phyloP scores from a whole-genome alignment of 2,888 invertebrate species.

The Scotopteryx bipunctaria region DNA sequence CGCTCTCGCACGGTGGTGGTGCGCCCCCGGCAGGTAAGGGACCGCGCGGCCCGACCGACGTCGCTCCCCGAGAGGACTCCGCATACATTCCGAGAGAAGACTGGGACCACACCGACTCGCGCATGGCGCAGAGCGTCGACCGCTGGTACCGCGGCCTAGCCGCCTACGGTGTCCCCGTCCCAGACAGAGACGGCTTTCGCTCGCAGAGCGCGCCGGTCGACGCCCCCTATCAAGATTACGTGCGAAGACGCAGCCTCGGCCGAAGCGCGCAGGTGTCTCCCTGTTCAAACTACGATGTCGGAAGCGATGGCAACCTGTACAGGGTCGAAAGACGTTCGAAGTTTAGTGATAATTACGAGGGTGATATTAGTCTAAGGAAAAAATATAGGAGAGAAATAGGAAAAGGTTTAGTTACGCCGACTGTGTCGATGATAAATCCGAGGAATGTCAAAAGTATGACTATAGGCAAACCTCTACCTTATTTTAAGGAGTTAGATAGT shows the following conservation, averaged over 20 bases:
- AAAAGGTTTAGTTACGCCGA: slow-evolving; percentile 47
- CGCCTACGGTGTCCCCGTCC: slow-evolving; percentile 29
- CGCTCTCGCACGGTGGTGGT: slow-evolving; percentile 40
- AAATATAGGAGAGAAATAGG: slow-evolving; percentile 51
- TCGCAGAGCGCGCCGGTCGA: slow-evolving; percentile 16
- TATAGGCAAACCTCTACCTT: slow-evolving; percentile 47
- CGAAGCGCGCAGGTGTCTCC: slow-evolving; percentile 11
- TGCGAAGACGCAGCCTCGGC: background rate
- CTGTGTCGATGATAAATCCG: slow-evolving; percentile 51
- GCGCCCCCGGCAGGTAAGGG: slow-evolving; percentile 25
- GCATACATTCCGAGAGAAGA: background rate
- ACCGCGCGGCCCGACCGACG: slow-evolving; percentile 48
- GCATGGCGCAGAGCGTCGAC: slow-evolving; percentile 43
- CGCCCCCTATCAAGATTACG: background rate
- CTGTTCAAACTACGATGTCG: slow-evolving; percentile 15
- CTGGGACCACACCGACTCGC: slow-evolving; percentile 9
- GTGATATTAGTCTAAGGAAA: slow-evolving; percentile 53
- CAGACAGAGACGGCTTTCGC: background rate
- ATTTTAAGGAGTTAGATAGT: slow-evolving; percentile 23
- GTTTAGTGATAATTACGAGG: slow-evolving; percentile 38
- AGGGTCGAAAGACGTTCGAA: slow-evolving; percentile 31
- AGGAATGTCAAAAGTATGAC: slow-evolving; percentile 63
- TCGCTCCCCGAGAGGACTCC: slow-evolving; percentile 1
- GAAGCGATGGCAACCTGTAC: slow-evolving; percentile 23
- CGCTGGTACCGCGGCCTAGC: slow-evolving; percentile 53